These are phyloP conservation scores for Phlogophora meticulosa DNA, from an alignment of 2,888 invertebrate genomes.

Conservation along the genomic window DNA sequence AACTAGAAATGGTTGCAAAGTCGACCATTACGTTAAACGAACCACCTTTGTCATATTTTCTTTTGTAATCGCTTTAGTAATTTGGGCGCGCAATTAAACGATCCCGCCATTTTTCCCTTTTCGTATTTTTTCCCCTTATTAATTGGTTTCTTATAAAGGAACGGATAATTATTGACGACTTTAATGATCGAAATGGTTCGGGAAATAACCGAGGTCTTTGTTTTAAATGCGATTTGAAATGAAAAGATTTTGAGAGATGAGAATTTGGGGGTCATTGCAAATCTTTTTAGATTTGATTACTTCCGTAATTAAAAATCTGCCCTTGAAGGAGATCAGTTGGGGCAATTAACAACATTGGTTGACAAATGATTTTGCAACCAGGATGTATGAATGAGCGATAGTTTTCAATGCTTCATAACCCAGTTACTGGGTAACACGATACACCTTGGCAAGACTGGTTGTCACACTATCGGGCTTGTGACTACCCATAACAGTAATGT, in stretches of 20 bases:
- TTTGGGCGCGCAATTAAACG: slow-evolving; percentile 82
- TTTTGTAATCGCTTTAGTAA: slow-evolving; percentile 80
- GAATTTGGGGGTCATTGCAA: slow-evolving; percentile 9
- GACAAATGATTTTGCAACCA: neutral
- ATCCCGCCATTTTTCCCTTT: slow-evolving; percentile 58
- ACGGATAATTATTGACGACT: slow-evolving; percentile 65
- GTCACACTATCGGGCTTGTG: no score
- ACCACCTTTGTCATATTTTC: slow-evolving; percentile 88
- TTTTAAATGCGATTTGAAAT: slow-evolving; percentile 51
- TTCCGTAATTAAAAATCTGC: neutral
- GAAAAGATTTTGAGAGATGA: slow-evolving; percentile 29
- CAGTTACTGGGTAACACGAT: no score
- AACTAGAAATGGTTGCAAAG: slow-evolving; percentile 84
- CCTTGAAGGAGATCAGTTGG: neutral
- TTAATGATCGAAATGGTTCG: slow-evolving; percentile 49
- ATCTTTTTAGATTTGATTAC: slow-evolving; percentile 29
- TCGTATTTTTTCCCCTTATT: slow-evolving; percentile 63
- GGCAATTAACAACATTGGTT: neutral
- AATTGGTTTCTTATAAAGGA: slow-evolving; percentile 61
- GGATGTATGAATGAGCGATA: no score
- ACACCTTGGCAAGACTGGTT: no score
- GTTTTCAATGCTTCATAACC: no score
- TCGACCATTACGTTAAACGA: slow-evolving; percentile 87
- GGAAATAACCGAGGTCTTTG: slow-evolving; percentile 53
- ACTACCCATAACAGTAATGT: no score